A percentile compares a stretch with the other conserved stretches of the same genome.
Conservation (phyloP, 2,113 vertebrate genomes). For the Glareola pratincola region DNA sequence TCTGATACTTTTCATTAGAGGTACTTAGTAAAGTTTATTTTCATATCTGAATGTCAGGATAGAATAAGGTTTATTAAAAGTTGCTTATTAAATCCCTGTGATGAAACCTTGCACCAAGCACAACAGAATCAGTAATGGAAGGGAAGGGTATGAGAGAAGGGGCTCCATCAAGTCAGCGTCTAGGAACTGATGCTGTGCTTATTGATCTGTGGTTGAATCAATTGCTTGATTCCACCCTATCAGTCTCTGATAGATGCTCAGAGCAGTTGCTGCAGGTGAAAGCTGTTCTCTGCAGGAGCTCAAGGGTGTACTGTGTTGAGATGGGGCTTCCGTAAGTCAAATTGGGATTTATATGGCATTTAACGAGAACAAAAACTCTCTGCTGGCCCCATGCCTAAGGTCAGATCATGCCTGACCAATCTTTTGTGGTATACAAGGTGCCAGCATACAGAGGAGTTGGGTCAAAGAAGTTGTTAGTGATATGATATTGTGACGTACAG, state of each 20-base stretch:
- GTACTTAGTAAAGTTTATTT: not conserved
- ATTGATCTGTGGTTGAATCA: not conserved
- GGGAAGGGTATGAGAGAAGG: not conserved
- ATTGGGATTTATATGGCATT: not conserved
- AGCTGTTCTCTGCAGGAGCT: not conserved
- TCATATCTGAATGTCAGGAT: not conserved
- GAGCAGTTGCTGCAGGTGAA: not conserved
- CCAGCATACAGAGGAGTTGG: not conserved
- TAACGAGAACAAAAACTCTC: not conserved
- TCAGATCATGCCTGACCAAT: not conserved
- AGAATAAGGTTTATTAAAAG: not conserved
- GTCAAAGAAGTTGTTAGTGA: fast-evolving
- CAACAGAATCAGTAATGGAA: not conserved
- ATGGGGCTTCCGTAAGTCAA: not conserved
- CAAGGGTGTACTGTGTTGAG: no score
- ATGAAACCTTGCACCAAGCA: not conserved
- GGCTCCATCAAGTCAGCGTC: not conserved
- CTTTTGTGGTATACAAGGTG: not conserved
- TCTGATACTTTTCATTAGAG: not conserved
- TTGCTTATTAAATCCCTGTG: not conserved
- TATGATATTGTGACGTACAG: fast-evolving
- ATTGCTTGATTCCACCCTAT: fast-evolving
- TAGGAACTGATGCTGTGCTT: not conserved
- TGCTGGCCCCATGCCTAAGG: not conserved
- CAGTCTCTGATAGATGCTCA: not conserved